Evolutionary conservation across 1,140 invertebrate species (phyloP).

Genomic region (Aradophagus sp.): DNA sequence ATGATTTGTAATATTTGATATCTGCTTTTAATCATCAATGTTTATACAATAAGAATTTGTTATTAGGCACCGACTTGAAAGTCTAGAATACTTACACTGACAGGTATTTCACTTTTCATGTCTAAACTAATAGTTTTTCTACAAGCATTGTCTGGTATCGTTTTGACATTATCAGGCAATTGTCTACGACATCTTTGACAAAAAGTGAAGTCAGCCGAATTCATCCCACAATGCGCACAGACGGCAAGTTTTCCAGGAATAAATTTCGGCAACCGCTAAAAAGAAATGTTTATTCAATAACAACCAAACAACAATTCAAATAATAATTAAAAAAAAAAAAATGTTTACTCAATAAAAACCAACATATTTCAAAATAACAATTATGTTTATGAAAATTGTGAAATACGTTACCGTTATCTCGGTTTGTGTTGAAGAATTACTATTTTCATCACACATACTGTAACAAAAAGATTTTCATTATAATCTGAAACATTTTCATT

Average conservation of each 20-base stretch:
- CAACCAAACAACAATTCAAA: too few relatives aligned
- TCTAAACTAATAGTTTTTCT: conserved; percentile 39
- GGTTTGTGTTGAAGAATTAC: conserved; percentile 57
- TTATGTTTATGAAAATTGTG: too few relatives aligned
- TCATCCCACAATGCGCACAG: conserved; percentile 30
- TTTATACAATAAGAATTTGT: too few relatives aligned
- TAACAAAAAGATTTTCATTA: conserved; percentile 36
- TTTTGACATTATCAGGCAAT: conserved; percentile 65
- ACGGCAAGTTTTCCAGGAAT: conserved; percentile 46
- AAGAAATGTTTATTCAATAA: background rate
- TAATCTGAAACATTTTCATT: conserved; percentile 4
- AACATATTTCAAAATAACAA: too few relatives aligned
- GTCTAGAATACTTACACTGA: conserved; percentile 67
- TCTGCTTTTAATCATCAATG: too few relatives aligned
- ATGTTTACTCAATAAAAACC: too few relatives aligned
- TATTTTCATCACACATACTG: conserved; percentile 65
- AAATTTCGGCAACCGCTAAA: conserved; percentile 25
- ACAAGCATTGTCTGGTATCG: conserved; percentile 59
- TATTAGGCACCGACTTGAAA: too few relatives aligned
- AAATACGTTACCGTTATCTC: conserved; percentile 29
- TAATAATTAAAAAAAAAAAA: too few relatives aligned
- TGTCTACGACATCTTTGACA: conserved; percentile 36
- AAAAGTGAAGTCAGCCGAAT: conserved; percentile 27
- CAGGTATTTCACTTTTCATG: conserved; percentile 64
- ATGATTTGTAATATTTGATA: too few relatives aligned